A percentile compares a stretch with the other conserved stretches of the same genome.
phyloP scores from a whole-genome alignment of 2,888 invertebrate genomes.

The Pollenia labialis region DNA sequence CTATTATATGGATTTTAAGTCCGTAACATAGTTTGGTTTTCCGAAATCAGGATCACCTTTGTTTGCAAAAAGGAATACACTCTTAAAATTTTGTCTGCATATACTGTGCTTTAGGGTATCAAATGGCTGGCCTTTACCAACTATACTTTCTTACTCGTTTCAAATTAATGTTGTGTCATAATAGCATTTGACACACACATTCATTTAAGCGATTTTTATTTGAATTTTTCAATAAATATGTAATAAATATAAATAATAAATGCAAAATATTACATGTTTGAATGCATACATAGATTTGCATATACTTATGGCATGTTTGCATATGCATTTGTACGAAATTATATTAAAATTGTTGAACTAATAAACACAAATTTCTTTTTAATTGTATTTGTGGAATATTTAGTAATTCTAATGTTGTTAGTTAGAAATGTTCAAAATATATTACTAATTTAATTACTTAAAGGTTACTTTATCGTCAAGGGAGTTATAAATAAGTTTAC shows the following conservation, averaged over 20 bases:
- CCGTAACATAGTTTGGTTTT: too few relatives aligned
- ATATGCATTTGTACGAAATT: background rate
- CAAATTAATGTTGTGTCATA: too few relatives aligned
- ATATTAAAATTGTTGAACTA: background rate
- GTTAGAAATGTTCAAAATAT: background rate
- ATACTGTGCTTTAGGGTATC: too few relatives aligned
- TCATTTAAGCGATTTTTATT: background rate
- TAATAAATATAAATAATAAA: conserved; percentile 12
- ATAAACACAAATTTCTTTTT: conserved; percentile 17
- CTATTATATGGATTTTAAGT: too few relatives aligned
- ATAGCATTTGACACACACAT: background rate
- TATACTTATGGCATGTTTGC: too few relatives aligned
- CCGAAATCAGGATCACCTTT: too few relatives aligned
- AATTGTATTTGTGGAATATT: conserved; percentile 14
- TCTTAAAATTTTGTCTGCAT: too few relatives aligned
- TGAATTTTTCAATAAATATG: background rate
- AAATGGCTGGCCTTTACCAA: too few relatives aligned
- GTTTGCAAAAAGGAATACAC: too few relatives aligned
- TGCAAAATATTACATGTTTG: too few relatives aligned
- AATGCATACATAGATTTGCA: too few relatives aligned
- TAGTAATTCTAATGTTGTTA: conserved; percentile 16
- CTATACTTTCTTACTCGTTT: too few relatives aligned
- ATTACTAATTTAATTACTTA: conserved; percentile 19
- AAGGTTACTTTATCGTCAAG: background rate
- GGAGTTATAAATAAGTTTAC: conserved; percentile 3